Base-by-base conservation (phyloP, 2,888 invertebrate species). In the Andrena haemorrhoa region DNA sequence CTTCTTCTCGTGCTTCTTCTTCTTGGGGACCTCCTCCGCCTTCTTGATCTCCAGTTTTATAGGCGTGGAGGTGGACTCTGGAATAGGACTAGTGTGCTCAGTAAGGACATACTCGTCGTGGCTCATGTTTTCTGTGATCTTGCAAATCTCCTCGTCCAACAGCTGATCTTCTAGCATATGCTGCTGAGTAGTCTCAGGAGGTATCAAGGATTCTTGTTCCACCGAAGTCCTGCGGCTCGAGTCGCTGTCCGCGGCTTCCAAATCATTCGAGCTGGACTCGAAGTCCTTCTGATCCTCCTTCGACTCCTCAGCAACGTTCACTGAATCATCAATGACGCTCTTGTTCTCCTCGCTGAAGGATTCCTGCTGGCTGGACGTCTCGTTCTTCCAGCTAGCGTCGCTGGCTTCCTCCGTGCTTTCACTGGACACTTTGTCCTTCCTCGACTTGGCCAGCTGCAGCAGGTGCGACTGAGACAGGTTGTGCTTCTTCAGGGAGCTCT, bases 41-140 rank as follows among this genome's bases (percentile, higher is more conserved):
- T 71, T 71, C 41, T 76, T 69, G 0, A 41, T 6, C 7, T 77
- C 71, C 23, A 75, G 79, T 2, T 84, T 80, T 0, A 86, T 64
- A 0, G 91, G 90, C 1, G 90, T 91, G 2, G 92, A 90, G 0
- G 89, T 41, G 0, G 86, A 85, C 53, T 91, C 90, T 0, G 91
- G 90, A 1, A 81, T 77, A 0, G 93, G 92, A 75, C 92, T 93
- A 6, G 93, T 85, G 60, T 93, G 93, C 82, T 94, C 93, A 0
- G 93, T 94, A 0, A 94, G 83, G 0, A 94, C 94, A 61, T 93
- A 94, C 56, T 94, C 94, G 12, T 94, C 94, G 63, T 94, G 94
- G 0, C 93, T 93, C 94, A 94, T 94, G 31, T 94, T 93, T 47
- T 94, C 93, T 0, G 94, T 94, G 41, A 94, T 94, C 71, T 94